Percentiles rank a stretch among this genome's conserved stretches.
Conservation (phyloP, 2,888 invertebrate species). For the Pachycephus smyrnensis region DNA sequence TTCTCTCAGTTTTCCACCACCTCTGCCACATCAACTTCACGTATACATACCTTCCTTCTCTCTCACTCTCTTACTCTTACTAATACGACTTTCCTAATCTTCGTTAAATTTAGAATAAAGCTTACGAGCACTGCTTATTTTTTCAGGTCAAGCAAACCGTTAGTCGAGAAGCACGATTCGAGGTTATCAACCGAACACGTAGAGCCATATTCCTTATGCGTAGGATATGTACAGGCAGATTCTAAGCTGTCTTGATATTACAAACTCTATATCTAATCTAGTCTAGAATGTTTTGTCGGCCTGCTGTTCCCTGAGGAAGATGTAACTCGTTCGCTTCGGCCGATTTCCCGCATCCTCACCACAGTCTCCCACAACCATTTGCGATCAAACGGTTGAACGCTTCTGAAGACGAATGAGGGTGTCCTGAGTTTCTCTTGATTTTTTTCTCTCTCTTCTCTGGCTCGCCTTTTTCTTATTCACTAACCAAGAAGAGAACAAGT, state of each 20-base stretch:
- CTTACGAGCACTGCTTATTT: not conserved
- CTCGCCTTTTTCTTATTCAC: conserved; percentile 20
- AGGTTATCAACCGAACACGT: not conserved
- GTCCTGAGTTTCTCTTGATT: conserved; percentile 45
- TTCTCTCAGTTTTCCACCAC: not conserved
- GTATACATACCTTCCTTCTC: not conserved
- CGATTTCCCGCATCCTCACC: conserved; percentile 38
- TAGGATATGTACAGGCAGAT: not conserved
- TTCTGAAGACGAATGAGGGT: conserved; percentile 51
- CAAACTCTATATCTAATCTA: not conserved
- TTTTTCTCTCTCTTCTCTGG: conserved; percentile 27
- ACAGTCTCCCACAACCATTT: conserved; percentile 20
- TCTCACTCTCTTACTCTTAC: not conserved
- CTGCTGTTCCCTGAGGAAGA: conserved; percentile 10
- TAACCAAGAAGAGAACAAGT: not conserved
- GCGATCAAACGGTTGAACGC: conserved; percentile 61
- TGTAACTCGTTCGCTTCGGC: conserved; percentile 32
- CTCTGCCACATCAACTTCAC: not conserved
- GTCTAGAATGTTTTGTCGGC: not conserved
- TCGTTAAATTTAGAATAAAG: not conserved
- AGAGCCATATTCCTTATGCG: not conserved
- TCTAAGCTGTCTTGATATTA: not conserved
- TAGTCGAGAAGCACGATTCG: not conserved
- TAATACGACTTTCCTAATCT: not conserved
- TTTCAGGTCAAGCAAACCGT: not conserved